Conservation (phyloP, 2,797 vertebrate genomes). For the Salmo trutta region DNA sequence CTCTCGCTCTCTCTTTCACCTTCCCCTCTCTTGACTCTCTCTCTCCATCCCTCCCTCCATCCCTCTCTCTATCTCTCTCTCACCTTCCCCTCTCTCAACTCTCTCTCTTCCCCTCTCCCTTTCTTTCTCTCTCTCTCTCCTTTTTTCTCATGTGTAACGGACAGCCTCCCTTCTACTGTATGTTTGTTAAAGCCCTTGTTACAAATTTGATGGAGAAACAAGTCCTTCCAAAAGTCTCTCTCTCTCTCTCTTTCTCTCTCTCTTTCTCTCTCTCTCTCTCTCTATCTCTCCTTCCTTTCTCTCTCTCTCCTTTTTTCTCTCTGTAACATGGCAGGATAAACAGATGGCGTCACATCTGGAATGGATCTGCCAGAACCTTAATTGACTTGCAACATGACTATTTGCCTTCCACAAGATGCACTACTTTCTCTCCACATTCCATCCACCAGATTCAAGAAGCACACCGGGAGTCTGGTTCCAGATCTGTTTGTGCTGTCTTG, state of each 20-base stretch:
- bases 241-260: too few species aligned
- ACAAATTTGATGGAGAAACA: too few species aligned
- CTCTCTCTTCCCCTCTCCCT: too few species aligned
- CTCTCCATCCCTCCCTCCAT: too few species aligned
- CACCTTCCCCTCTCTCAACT: too few species aligned
- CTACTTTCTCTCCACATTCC: neutral
- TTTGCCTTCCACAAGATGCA: constrained; percentile 43
- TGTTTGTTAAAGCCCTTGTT: too few species aligned
- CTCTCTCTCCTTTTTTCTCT: neutral
- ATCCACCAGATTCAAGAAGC: neutral
- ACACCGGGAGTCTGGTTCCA: neutral
- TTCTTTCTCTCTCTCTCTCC: too few species aligned
- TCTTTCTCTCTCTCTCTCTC: neutral
- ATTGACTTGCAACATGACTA: constrained; percentile 51
- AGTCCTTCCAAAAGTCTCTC: too few species aligned
- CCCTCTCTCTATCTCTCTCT: too few species aligned
- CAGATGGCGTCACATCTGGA: constrained; percentile 73
- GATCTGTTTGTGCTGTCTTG: neutral
- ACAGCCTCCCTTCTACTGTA: constrained; percentile 50
- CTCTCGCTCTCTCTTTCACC: neutral
- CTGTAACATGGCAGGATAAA: constrained; percentile 52
- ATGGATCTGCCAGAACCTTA: constrained; percentile 51
- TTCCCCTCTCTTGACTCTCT: too few species aligned
- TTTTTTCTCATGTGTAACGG: neutral
- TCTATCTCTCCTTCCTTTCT: constrained; percentile 17